These are phyloP conservation scores for Macrocentrus cingulum DNA, from an alignment of 1,140 invertebrate species.

Conservation along the genomic window DNA sequence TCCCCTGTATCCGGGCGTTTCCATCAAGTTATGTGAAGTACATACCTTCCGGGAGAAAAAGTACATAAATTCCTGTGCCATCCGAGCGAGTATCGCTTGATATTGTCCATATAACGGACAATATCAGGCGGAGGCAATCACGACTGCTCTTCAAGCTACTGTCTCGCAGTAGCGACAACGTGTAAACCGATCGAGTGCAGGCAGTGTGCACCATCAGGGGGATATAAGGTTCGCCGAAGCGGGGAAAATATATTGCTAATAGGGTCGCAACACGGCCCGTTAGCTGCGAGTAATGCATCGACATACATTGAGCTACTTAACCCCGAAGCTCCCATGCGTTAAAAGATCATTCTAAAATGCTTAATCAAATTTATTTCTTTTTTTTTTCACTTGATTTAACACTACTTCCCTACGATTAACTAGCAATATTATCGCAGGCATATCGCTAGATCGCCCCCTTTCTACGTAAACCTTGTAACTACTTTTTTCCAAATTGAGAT, in stretches of 20 bases:
- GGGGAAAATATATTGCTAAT: constrained; percentile 52
- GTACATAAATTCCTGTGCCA: too few relatives aligned
- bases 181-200: constrained; percentile 37
- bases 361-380: constrained; percentile 13
- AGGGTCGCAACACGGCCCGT: constrained; percentile 46
- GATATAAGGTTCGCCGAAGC: constrained; percentile 36
- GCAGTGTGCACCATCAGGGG: constrained; percentile 24
- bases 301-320: constrained; percentile 46
- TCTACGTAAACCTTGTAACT: too few relatives aligned
- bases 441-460: too few relatives aligned
- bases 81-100: too few relatives aligned
- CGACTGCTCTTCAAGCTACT: constrained; percentile 12
- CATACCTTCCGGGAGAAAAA: too few relatives aligned
- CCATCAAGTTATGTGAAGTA: too few relatives aligned
- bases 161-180: constrained; percentile 40
- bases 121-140: too few relatives aligned
- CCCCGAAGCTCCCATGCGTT: constrained; percentile 30
- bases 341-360: background rate
- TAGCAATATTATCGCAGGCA: too few relatives aligned
- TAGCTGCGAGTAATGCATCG: constrained; percentile 47
- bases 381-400: constrained; percentile 15
- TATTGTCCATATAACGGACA: too few relatives aligned
- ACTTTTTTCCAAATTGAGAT: too few relatives aligned
- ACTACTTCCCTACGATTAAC: too few relatives aligned
- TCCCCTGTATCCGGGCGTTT: too few relatives aligned